A percentile compares a stretch with the other conserved stretches of the same genome.
phyloP scores from a whole-genome alignment of 35 echinoderm and acorn worm species.

The Lytechinus pictus region DNA sequence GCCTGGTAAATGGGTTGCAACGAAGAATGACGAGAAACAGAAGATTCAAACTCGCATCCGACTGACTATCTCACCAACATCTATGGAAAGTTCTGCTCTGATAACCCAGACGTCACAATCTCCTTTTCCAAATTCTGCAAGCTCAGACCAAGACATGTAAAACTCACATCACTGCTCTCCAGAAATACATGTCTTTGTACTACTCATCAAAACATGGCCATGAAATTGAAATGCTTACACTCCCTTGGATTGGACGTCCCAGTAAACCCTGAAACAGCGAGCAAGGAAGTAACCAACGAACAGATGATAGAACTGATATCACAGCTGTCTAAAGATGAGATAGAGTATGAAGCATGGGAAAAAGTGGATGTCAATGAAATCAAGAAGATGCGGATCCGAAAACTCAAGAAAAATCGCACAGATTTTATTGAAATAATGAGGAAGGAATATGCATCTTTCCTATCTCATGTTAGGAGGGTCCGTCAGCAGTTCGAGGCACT shows the following conservation, averaged over 20 bases:
- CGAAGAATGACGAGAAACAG: not conserved
- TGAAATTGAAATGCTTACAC: constrained; percentile 55
- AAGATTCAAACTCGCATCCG: constrained; percentile 36
- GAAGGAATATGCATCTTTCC: constrained; percentile 41
- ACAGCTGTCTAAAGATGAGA: not conserved
- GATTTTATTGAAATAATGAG: constrained; percentile 64
- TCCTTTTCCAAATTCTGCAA: constrained; percentile 53
- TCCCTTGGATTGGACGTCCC: constrained; percentile 51
- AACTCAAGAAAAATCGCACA: constrained; percentile 37
- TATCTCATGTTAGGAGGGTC: constrained; percentile 60
- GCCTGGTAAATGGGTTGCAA: constrained; percentile 62
- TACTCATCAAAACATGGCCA: constrained; percentile 68
- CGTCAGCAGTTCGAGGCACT: constrained; percentile 56
- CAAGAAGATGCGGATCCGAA: constrained; percentile 55
- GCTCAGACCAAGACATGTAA: constrained; percentile 53
- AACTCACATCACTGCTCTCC: constrained; percentile 53
- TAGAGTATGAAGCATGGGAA: constrained; percentile 65
- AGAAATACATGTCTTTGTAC: constrained; percentile 62
- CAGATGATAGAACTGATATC: constrained; percentile 56
- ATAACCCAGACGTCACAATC: constrained; percentile 14
- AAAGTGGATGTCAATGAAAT: constrained; percentile 59
- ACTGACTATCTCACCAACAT: constrained; percentile 45
- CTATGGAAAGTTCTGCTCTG: constrained; percentile 39
- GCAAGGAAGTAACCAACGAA: constrained; percentile 6
- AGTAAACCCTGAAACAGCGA: constrained; percentile 64